phyloP scores from a whole-genome alignment of 2,888 invertebrate genomes.

The Pollenia griseotomentosa region DNA sequence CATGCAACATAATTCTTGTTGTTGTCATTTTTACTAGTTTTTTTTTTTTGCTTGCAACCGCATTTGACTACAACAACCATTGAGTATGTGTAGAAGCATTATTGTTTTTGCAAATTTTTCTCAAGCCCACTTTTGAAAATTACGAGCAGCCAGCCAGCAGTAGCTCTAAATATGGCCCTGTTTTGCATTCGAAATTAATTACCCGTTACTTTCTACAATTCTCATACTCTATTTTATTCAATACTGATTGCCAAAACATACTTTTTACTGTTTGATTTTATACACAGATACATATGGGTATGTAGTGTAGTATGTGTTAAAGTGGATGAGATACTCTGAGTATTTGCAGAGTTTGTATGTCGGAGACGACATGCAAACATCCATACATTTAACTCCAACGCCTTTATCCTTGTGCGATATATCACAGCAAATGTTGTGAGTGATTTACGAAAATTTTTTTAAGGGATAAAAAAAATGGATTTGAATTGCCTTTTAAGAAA shows the following conservation, averaged over 20 bases:
- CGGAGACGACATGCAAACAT: neutral
- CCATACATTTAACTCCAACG: neutral
- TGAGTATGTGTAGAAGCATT: neutral
- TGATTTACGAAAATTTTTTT: neutral
- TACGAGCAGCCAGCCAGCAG: constrained; percentile 35
- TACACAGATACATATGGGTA: neutral
- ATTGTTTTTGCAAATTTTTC: constrained; percentile 50
- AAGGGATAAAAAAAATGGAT: too few relatives aligned
- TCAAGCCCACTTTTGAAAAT: constrained; percentile 56
- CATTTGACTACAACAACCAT: constrained; percentile 53
- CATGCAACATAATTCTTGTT: constrained; percentile 72
- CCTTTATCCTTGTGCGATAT: neutral
- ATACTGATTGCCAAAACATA: constrained; percentile 36
- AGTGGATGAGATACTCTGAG: too few relatives aligned
- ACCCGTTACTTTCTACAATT: constrained; percentile 63
- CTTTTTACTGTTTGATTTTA: neutral
- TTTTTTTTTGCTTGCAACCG: constrained; percentile 42
- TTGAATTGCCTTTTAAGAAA: too few relatives aligned
- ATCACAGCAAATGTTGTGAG: constrained; percentile 9
- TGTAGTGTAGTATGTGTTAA: too few relatives aligned
- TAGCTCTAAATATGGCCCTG: constrained; percentile 48
- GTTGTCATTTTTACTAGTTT: neutral
- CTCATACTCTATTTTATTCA: constrained; percentile 58
- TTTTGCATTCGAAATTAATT: constrained; percentile 70
- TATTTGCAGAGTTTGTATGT: too few relatives aligned